A percentile compares a stretch with the other conserved stretches of the same genome.
Evolutionary conservation across 2,113 vertebrate genomes (phyloP).

Genomic region (Pterophyllum scalare): DNA sequence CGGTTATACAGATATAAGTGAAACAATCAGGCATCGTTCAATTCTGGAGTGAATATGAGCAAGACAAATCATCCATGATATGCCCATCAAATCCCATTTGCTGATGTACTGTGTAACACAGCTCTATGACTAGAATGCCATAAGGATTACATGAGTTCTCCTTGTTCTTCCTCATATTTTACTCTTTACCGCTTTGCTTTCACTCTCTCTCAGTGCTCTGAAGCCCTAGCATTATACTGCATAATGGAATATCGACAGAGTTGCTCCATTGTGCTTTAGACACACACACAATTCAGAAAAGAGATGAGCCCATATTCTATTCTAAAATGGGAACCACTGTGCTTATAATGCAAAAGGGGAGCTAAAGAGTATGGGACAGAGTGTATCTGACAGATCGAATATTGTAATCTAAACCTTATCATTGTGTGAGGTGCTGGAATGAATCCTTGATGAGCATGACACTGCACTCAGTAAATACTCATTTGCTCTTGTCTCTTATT

Average conservation of each 20-base stretch:
- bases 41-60: conserved; percentile 49
- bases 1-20: conserved; percentile 34
- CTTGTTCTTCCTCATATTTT: conserved; percentile 40
- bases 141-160: conserved; percentile 58
- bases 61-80: conserved; percentile 54
- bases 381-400: conserved; percentile 57
- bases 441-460: conserved; percentile 64
- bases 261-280: conserved; percentile 58
- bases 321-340: conserved; percentile 53
- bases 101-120: conserved; percentile 38
- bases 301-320: conserved; percentile 44
- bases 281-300: conserved; percentile 40
- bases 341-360: conserved; percentile 19
- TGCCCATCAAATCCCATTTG: conserved; percentile 66
- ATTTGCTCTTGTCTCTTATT: conserved; percentile 26
- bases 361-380: conserved; percentile 26
- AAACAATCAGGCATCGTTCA: conserved; percentile 44
- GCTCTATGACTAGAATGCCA: conserved; percentile 42
- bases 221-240: conserved; percentile 63
- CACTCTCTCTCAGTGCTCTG: conserved; percentile 41
- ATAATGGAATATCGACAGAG: conserved; percentile 72
- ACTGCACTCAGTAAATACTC: conserved; percentile 39
- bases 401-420: conserved; percentile 72
- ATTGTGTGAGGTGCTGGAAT: conserved; percentile 15
- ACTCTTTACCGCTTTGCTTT: conserved; percentile 24